phyloP scores from a whole-genome alignment of 2,888 invertebrate genomes.

The Trilocha varians region DNA sequence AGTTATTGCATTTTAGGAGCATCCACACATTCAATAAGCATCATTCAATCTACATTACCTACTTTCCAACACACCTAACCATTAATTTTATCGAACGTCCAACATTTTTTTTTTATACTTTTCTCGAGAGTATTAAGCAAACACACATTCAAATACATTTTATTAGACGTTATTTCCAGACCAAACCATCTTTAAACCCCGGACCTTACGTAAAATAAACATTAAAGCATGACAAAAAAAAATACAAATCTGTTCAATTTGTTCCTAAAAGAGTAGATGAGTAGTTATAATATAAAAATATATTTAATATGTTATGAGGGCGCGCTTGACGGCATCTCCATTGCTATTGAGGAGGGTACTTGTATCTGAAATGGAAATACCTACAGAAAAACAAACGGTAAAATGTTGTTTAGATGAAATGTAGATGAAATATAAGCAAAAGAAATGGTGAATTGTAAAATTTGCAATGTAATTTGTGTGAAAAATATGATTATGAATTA shows the following conservation, averaged over 20 bases:
- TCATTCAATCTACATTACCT: background rate
- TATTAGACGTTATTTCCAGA: slow-evolving; percentile 13
- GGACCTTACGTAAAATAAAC: slow-evolving; percentile 26
- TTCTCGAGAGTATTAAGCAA: background rate
- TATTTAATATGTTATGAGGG: slow-evolving; percentile 60
- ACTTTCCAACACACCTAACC: background rate
- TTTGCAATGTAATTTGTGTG: too few species aligned
- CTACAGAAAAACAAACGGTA: too few species aligned
- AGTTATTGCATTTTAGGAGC: too few species aligned
- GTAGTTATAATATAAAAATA: slow-evolving; percentile 49
- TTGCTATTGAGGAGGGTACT: slow-evolving; percentile 37
- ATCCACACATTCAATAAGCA: too few species aligned
- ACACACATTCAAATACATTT: slow-evolving; percentile 11
- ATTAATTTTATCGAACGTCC: background rate
- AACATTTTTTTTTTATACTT: too few species aligned
- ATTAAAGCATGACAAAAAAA: slow-evolving; percentile 66
- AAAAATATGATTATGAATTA: too few species aligned
- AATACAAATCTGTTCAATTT: too few species aligned
- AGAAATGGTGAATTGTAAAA: too few species aligned
- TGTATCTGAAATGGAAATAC: slow-evolving; percentile 27
- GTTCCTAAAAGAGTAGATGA: slow-evolving; percentile 58
- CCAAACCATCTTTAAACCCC: slow-evolving; percentile 19
- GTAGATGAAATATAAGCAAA: too few species aligned
- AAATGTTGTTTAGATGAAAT: too few species aligned
- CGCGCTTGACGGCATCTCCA: slow-evolving; percentile 52